phyloP scores from a whole-genome alignment of 37 sponge, comb jelly and placozoan genomes.

The Crambe crambe region DNA sequence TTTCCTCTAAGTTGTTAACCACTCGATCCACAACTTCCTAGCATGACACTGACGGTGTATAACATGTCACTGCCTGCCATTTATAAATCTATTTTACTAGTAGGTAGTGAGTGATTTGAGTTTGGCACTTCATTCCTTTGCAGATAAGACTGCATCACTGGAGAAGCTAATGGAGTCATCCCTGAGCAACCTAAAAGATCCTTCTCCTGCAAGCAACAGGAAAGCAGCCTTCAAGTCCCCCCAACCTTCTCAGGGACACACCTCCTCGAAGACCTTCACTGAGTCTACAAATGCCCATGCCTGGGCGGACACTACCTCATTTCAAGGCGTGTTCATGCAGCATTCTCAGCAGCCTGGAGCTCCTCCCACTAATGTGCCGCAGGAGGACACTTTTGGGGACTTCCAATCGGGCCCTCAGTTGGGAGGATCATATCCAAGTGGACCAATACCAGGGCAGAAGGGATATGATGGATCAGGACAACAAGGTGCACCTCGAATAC shows the following conservation, averaged over 20 bases:
- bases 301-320: constrained; percentile 21
- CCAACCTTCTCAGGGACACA: background rate
- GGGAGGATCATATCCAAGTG: background rate
- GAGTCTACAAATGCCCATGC: constrained; percentile 9
- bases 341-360: background rate
- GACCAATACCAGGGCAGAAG: background rate
- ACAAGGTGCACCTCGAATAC: background rate
- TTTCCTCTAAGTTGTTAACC: too few relatives aligned
- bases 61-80: too few relatives aligned
- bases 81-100: too few relatives aligned
- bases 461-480: background rate
- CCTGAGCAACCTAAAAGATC: constrained; percentile 3
- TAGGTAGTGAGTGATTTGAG: too few relatives aligned
- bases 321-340: constrained; percentile 29
- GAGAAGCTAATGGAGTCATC: constrained; percentile 42
- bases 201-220: background rate
- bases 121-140: too few relatives aligned
- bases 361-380: background rate
- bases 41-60: too few relatives aligned
- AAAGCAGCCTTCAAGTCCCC: background rate
- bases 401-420: constrained; percentile 31
- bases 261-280: background rate
- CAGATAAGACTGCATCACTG: background rate
- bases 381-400: constrained; percentile 46
- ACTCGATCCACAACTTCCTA: too few relatives aligned